Evolutionary conservation across 23 tunicate genomes (phyloP).

Genomic region (Ciona savignyi): DNA sequence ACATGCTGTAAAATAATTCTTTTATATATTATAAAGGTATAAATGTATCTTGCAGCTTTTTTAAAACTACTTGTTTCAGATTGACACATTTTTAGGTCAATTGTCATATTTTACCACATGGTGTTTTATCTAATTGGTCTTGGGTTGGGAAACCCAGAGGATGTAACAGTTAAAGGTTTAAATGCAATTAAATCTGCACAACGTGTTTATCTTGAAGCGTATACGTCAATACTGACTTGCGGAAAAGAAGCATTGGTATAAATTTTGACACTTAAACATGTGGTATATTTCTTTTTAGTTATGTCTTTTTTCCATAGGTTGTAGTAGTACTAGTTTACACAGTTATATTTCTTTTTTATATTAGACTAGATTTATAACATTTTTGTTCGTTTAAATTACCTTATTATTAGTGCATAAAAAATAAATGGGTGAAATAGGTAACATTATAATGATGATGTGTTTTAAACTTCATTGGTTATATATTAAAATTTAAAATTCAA

Average conservation of each 20-base stretch:
- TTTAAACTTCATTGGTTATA: neutral
- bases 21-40: no score
- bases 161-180: conserved; percentile 91
- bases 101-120: conserved; percentile 19
- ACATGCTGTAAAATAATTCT: no score
- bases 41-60: no score
- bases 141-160: conserved; percentile 91
- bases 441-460: neutral
- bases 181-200: conserved; percentile 57
- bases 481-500: neutral
- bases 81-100: neutral
- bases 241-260: conserved; percentile 80
- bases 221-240: conserved; percentile 84
- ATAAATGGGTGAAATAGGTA: no score
- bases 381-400: no score
- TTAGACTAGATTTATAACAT: no score
- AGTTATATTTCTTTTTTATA: no score
- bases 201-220: conserved; percentile 91
- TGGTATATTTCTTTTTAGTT: no score
- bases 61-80: no score
- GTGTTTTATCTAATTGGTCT: conserved; percentile 94
- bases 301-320: neutral
- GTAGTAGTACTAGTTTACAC: no score
- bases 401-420: no score
- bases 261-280: no score